Evolutionary conservation across 2,113 vertebrate genomes (phyloP), one percentile per base, ranked within the genome.

Genomic region (Eulemur rufifrons): DNA sequence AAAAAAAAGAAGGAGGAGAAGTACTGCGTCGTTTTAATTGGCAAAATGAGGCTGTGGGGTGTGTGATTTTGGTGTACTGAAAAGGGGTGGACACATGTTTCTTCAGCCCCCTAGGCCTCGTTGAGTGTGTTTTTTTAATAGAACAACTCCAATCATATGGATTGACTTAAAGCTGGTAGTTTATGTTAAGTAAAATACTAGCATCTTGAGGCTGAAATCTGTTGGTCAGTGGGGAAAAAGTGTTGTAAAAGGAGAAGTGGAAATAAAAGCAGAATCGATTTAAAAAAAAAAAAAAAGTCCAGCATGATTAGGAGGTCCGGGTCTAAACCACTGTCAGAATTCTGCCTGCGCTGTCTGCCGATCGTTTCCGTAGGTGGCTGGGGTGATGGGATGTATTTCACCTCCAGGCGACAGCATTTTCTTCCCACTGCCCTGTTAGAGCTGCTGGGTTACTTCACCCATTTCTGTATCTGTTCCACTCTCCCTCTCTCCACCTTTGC

Each of bases 11-110:
- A 63, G 9, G 23, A 39, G 25, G n/a, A 88, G 88, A 88, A 86
- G 89, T 37, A 84, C 89, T 94, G 71, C 29, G 25, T 76, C 32
- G 2, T 56, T 95, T 86, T 93, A 91, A 91, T 54, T 83, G 68
- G 50, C 64, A 37, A 91, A 73, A 56, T 83, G 74, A 93, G 84
- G 42, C 89, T 84, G 69, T 29, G 32, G 39, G 63, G 73, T 27
- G 39, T 8, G 68, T 47, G 80, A 76, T 32, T 96, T 83, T 34
- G 52, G 68, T 69, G 86, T 86, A 52, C 80, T 45, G 34, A 63
- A 89, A 95, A 86, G 32, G 73, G 50, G 37, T 45, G 10, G 56
- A 15, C 64, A 13, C 47, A 39, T 54, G 13, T 42, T 50, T 54
- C n/a, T 73, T 64, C 73, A 45, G 10, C 25, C 32, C 56, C 23